Evolutionary conservation across 2,888 invertebrate species (phyloP).

Genomic region (Drosophila heteroneura): DNA sequence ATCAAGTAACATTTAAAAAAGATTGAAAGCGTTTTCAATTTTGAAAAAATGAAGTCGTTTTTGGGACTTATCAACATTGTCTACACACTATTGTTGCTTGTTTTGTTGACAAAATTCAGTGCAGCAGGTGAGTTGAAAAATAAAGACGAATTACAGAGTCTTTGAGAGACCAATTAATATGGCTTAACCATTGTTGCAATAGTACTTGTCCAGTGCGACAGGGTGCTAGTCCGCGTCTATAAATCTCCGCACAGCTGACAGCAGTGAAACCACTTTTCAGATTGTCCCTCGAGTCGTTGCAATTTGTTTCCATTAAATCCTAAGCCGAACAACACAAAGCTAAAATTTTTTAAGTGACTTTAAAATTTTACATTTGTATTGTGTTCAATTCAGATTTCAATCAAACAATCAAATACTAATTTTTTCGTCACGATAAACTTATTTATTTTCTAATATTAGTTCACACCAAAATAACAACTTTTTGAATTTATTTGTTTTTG

Average conservation of each 20-base stretch:
- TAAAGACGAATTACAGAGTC: not conserved
- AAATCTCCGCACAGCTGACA: conserved; percentile 45
- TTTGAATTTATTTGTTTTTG: not conserved
- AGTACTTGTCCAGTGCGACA: not conserved
- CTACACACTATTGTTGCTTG: conserved; percentile 67
- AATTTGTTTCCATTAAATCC: conserved; percentile 47
- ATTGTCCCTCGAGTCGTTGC: conserved; percentile 1
- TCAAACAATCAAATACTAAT: not conserved
- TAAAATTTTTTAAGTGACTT: not conserved
- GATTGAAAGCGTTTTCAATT: conserved; percentile 2
- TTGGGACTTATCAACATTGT: conserved; percentile 69
- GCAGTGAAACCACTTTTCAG: not conserved
- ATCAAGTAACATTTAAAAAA: conserved; percentile 36
- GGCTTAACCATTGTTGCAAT: conserved; percentile 8
- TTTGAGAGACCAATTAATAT: conserved; percentile 17
- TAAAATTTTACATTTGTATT: not conserved
- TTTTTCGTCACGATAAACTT: not conserved
- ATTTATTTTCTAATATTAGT: not conserved
- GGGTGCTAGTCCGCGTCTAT: conserved; percentile 40
- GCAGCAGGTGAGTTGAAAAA: conserved; percentile 79
- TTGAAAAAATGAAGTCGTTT: conserved; percentile 77
- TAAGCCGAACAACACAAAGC: conserved; percentile 9
- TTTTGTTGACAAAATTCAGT: conserved; percentile 64
- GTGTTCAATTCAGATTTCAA: not conserved
- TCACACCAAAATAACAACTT: not conserved